Percentiles rank a stretch among this genome's conserved stretches.
Conservation (phyloP, 2,797 vertebrate genomes). For the Myoxocephalus aenaeus region DNA sequence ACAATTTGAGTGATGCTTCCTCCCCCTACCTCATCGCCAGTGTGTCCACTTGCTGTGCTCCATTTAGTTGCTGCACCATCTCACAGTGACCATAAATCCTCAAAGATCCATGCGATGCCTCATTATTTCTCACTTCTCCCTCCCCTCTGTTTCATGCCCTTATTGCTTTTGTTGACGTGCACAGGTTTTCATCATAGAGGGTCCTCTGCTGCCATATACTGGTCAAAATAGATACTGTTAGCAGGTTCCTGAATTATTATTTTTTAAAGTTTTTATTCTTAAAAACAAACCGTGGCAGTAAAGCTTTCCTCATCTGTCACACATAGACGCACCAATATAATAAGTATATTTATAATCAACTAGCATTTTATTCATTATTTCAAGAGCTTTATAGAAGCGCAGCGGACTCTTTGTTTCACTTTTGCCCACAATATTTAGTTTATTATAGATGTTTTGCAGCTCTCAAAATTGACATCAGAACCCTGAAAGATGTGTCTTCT, state of each 20-base stretch:
- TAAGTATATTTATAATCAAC: neutral
- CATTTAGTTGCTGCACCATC: neutral
- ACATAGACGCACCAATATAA: neutral
- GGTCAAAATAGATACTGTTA: neutral
- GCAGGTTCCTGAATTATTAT: neutral
- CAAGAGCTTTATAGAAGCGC: neutral
- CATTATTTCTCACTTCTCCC: neutral
- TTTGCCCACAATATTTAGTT: no score
- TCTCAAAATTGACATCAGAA: no score
- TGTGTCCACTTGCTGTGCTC: neutral
- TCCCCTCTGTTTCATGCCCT: neutral
- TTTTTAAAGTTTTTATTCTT: neutral
- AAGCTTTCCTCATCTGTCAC: neutral
- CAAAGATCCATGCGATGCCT: neutral
- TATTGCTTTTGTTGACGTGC: neutral
- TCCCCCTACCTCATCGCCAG: neutral
- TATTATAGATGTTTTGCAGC: no score
- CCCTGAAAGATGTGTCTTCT: no score
- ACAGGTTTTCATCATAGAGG: neutral
- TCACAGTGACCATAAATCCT: neutral
- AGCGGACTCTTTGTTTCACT: neutral
- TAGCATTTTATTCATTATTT: neutral
- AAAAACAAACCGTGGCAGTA: neutral
- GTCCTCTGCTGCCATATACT: slow-evolving; percentile 66
- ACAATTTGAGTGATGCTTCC: neutral